Base-by-base conservation (phyloP, 37 sponge, comb jelly and placozoan species). In the Theonella swinhoei region DNA sequence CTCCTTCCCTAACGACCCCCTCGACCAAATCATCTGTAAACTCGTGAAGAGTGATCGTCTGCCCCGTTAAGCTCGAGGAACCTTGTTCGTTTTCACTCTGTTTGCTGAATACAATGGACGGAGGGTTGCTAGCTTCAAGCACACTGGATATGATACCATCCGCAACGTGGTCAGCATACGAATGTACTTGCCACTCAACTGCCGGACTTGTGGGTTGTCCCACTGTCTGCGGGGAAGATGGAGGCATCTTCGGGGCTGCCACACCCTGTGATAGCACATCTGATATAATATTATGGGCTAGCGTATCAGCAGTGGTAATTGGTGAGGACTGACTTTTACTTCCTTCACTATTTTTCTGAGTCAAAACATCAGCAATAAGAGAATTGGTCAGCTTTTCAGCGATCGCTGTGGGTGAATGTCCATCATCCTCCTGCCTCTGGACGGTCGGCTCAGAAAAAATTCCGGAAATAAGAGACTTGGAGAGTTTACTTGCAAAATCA, bases 51-150 rank as follows among this genome's bases (percentile, higher is more conserved):
- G 75, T 65, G 19, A 87, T 39, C 0, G 68, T 29, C 79, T 91
- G 83, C 11, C 91, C 91, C 11, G 91, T 85, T 36, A 80, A 36
- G 43, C 82, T 81, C 38, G 87, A 85, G 1, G 86, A 85, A 33
- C 90, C 78, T 25, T 11, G 39, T 7, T 47, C 32, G 35, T 72
- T 85, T 34, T 79, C 80, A 19, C 9, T 64, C 28, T 8, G 37
- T 0, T 42, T 42, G 9, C 4, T 41, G 8, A 74, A 74, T 19
- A 67, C 78, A 31, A 33, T 38, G 58, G 2, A 23, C 1, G 54
- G 47, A 47, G 68, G 34, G 9, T 39, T 32, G 0, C n/a, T 30
- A 9, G 30, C 14, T 14, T 19, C 1, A 29, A 84, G 1, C 68
- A 54, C 77, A 68, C 41, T 72, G 23, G 76, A 65, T 14, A 84